Evolutionary conservation across 2,797 vertebrate genomes (phyloP).

Genomic region (Tapirus indicus): DNA sequence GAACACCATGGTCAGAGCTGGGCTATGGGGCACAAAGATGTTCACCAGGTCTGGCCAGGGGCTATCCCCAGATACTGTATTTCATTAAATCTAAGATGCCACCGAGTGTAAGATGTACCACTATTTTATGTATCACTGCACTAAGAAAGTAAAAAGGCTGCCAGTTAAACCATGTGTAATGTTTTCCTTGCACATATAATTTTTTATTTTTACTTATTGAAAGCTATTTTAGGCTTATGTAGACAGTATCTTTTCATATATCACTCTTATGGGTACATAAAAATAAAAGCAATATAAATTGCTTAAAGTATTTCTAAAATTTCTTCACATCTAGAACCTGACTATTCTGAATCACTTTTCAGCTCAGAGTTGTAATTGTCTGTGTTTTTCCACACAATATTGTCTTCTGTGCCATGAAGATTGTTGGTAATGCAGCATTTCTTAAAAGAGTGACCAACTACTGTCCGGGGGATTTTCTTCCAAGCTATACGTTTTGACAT

Average conservation of each 20-base stretch:
- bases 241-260: conserved; percentile 8
- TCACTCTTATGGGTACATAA: neutral
- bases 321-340: conserved; percentile 27
- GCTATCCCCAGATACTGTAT: neutral
- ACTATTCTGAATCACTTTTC: conserved; percentile 22
- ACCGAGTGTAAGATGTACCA: neutral
- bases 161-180: neutral
- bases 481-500: conserved; percentile 47
- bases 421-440: neutral
- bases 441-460: neutral
- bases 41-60: conserved; percentile 19
- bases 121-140: neutral
- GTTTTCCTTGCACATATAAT: neutral
- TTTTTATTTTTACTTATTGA: conserved; percentile 38
- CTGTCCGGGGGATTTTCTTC: conserved; percentile 13
- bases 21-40: neutral
- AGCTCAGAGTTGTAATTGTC: conserved; percentile 13
- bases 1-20: conserved; percentile 30
- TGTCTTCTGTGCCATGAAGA: conserved; percentile 4
- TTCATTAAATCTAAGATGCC: conserved; percentile 12
- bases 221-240: neutral
- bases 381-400: neutral
- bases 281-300: conserved; percentile 46
- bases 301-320: conserved; percentile 40
- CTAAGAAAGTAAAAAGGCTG: conserved; percentile 37